Evolutionary conservation across 1,140 invertebrate genomes (phyloP).

Genomic region (Ostrea denselamellosa): DNA sequence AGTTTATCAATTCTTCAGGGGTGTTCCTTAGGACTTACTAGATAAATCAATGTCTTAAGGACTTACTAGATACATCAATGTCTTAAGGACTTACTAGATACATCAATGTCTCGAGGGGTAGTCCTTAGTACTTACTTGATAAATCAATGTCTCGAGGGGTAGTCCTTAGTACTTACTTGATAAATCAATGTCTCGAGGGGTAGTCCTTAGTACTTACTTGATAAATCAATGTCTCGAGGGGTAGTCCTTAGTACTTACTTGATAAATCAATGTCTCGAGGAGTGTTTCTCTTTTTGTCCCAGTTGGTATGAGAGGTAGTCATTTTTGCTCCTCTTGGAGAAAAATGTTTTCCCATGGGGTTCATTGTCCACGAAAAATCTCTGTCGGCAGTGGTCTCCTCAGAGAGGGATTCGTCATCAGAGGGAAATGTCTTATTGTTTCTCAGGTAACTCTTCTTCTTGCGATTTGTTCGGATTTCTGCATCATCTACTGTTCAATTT

Average conservation of each 20-base stretch:
- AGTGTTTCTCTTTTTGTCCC: not conserved
- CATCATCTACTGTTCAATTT: not conserved
- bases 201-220: no score
- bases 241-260: no score
- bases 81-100: no score
- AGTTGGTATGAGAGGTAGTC: conserved; percentile 9
- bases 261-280: not conserved
- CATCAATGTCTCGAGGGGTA: no score
- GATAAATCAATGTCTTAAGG: not conserved
- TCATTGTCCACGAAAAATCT: conserved; percentile 53
- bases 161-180: no score
- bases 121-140: no score
- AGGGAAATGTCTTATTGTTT: conserved; percentile 54
- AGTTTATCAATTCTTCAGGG: no score
- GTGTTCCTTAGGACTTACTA: no score
- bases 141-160: no score
- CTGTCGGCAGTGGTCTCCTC: conserved; percentile 11
- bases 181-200: no score
- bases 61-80: no score
- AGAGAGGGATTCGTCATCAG: conserved; percentile 50
- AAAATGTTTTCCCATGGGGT: conserved; percentile 20
- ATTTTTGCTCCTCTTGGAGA: not conserved
- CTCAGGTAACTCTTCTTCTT: conserved; percentile 49
- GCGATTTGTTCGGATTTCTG: conserved; percentile 36
- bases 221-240: no score